Conservation (phyloP, 2,888 invertebrate genomes). For the Acheta domesticus region DNA sequence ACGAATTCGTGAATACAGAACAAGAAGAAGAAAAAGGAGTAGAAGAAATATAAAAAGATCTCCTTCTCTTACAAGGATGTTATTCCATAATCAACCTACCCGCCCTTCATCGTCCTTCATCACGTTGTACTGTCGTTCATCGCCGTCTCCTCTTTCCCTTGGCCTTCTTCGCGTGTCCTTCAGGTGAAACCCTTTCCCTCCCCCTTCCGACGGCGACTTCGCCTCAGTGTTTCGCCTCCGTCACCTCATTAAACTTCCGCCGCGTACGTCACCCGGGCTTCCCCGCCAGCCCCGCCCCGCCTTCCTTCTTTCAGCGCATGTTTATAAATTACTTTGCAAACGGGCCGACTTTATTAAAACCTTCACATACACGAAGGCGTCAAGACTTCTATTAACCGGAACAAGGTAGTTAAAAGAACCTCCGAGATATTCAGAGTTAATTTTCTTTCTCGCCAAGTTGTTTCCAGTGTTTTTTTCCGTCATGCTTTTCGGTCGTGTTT, state of each 20-base stretch:
- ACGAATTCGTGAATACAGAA: too few relatives aligned
- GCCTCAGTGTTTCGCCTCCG: background rate
- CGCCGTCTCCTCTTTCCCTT: too few relatives aligned
- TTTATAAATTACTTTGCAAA: constrained; percentile 18
- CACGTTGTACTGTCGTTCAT: too few relatives aligned
- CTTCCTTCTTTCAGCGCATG: background rate
- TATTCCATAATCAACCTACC: too few relatives aligned
- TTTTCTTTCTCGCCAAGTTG: background rate
- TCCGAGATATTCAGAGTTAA: background rate
- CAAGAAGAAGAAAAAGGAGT: too few relatives aligned
- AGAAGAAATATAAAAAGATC: too few relatives aligned
- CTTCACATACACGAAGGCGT: constrained; percentile 7
- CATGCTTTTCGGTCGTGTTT: background rate
- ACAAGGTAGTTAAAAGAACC: background rate
- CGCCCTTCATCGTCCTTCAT: too few relatives aligned
- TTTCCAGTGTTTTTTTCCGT: background rate
- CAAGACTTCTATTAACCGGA: background rate
- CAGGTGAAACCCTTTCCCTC: too few relatives aligned
- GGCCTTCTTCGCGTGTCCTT: too few relatives aligned
- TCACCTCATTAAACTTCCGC: constrained; percentile 6
- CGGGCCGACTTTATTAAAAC: constrained; percentile 7
- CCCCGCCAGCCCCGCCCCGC: background rate
- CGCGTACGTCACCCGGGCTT: background rate
- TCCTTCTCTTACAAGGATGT: too few relatives aligned
- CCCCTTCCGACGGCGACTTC: too few relatives aligned